Evolutionary conservation across 2,113 vertebrate species (phyloP), one percentile per base, ranked within the genome.

Genomic region (Anoura caudifer): DNA sequence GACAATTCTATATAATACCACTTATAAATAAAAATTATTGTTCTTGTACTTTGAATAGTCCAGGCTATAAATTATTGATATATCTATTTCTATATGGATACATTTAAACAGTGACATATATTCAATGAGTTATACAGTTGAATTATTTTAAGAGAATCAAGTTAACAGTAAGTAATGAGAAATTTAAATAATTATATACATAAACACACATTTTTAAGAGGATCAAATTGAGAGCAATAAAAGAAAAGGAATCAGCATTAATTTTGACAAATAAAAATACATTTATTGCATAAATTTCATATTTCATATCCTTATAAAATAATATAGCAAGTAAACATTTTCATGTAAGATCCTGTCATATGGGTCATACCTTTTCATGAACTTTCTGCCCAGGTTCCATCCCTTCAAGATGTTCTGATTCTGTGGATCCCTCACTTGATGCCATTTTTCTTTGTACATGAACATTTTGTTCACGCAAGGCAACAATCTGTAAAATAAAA

Each of bases 381-480:
- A 99, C 97, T 95, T 99, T 99, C 98, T 99, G 99, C 12, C 99
- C 99, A 85, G 99, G 98, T 38, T 99, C 99, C 84, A 98, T 98
- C 90, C 99, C 99, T 97, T 99, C 99, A 96, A 99, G 98, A 41
- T 99, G 97, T 94, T 99, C 99, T 26, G 99, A 99, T 70, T 99
- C 99, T 15, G 97, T 96, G 97, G 98, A 96, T 26, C 98, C 99
- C 16, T 99, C 99, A 81, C 99, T 99, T 20, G 99, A 99, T 50
- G 99, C 99, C 98, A 99, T 99, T 98, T 99, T 99, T 96, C 99
- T 99, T 98, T 99, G 99, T 97, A 99, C 99, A 97, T 99, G 99
- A 94, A 99, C 99, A 99, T 99, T 99, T 98, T 99, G 99, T 97
- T 99, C 99, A 90, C 99, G 98, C 98, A 99, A 99, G 98, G 99